Evolutionary conservation across 2,888 invertebrate species (phyloP).

Genomic region (Cataglyphis cursor): DNA sequence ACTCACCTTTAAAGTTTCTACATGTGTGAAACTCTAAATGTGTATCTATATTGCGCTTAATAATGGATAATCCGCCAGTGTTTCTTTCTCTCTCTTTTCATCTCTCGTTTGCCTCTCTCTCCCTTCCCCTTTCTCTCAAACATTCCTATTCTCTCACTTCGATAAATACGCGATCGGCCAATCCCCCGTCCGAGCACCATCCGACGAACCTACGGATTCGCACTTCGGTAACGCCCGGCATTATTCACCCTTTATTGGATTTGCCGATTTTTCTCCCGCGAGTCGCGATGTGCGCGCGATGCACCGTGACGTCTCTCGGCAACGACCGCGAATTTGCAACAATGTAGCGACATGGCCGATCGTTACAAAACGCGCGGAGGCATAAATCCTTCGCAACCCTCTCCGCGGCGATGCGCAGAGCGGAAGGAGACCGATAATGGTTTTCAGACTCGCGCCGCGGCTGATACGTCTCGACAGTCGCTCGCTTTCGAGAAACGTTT

Average conservation of each 20-base stretch:
- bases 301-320: slow-evolving; percentile 57
- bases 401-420: slow-evolving; percentile 19
- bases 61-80: slow-evolving; percentile 22
- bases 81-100: neutral
- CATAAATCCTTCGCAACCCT: slow-evolving; percentile 77
- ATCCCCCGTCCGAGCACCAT: slow-evolving; percentile 26
- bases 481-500: slow-evolving; percentile 33
- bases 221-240: slow-evolving; percentile 74
- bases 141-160: slow-evolving; percentile 32
- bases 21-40: neutral
- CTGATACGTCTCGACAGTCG: slow-evolving; percentile 43
- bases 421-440: slow-evolving; percentile 68
- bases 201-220: slow-evolving; percentile 64
- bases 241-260: slow-evolving; percentile 85
- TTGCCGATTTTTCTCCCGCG: slow-evolving; percentile 81
- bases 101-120: neutral
- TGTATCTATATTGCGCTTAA: neutral
- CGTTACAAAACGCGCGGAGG: slow-evolving; percentile 72
- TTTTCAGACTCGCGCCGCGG: slow-evolving; percentile 50
- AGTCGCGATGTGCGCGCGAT: slow-evolving; percentile 67
- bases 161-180: slow-evolving; percentile 47
- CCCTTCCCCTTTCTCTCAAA: slow-evolving; percentile 10
- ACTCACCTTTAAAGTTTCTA: neutral
- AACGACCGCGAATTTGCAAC: slow-evolving; percentile 52
- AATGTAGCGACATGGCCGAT: slow-evolving; percentile 55